Evolutionary conservation across 2,888 invertebrate genomes (phyloP).

Genomic region (Heliconius aoede): DNA sequence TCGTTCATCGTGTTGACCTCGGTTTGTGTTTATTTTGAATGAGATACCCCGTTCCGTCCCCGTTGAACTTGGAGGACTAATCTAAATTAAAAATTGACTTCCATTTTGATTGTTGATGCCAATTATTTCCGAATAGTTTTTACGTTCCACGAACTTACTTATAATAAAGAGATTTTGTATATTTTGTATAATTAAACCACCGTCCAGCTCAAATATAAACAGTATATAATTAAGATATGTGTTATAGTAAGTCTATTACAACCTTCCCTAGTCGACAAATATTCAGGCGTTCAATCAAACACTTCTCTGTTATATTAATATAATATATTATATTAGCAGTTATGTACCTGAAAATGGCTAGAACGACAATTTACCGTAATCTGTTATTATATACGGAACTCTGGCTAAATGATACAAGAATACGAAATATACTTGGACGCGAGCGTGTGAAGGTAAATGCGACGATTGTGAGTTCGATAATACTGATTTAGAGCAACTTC

Average conservation of each 20-base stretch:
- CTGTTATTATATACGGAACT: slow-evolving; percentile 38
- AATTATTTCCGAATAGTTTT: too few relatives aligned
- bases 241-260: too few relatives aligned
- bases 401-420: slow-evolving; percentile 26
- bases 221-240: too few relatives aligned
- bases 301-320: too few relatives aligned
- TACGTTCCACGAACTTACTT: too few relatives aligned
- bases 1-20: slow-evolving; percentile 50
- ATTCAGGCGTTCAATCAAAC: too few relatives aligned
- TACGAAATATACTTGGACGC: slow-evolving; percentile 27
- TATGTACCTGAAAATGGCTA: slow-evolving; percentile 24
- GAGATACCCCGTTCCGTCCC: background rate
- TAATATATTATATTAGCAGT: slow-evolving; percentile 3
- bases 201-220: too few relatives aligned
- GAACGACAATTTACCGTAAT: slow-evolving; percentile 40
- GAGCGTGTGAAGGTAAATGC: too few relatives aligned
- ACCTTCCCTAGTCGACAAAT: too few relatives aligned
- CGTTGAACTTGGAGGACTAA: background rate
- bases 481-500: background rate
- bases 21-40: slow-evolving; percentile 25
- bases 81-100: background rate
- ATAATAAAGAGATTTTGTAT: too few relatives aligned
- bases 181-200: too few relatives aligned
- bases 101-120: background rate
- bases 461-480: background rate